Percentiles rank a stretch among this genome's conserved stretches.
These are phyloP conservation scores for Petrolisthes manimaculis DNA, from an alignment of 2,888 invertebrate genomes.

Conservation along the genomic window DNA sequence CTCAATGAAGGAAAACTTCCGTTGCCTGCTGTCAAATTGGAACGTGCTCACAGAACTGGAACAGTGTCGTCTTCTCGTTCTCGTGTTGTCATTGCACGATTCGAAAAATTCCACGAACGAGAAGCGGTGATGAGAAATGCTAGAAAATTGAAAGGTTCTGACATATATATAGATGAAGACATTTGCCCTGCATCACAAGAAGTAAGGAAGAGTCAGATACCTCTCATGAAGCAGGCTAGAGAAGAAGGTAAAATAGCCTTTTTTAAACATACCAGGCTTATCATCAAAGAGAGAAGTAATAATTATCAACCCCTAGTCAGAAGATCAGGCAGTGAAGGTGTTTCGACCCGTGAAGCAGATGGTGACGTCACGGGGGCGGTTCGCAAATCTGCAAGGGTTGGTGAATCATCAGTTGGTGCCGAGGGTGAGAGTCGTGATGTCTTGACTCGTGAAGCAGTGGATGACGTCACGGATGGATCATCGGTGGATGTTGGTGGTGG, in stretches of 20 bases:
- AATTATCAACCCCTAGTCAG: not conserved
- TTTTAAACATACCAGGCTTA: too few species aligned
- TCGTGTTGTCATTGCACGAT: not conserved
- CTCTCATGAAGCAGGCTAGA: not conserved
- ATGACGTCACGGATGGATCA: not conserved
- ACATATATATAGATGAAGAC: slow-evolving; percentile 4
- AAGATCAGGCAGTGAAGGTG: not conserved
- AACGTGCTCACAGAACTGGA: too few species aligned
- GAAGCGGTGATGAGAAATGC: not conserved
- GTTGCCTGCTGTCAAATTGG: too few species aligned
- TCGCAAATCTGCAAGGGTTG: not conserved
- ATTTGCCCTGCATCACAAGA: not conserved
- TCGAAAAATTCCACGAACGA: not conserved
- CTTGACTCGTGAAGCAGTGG: too few species aligned
- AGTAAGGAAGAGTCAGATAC: not conserved
- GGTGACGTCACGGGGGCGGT: not conserved
- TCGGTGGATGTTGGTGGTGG: too few species aligned
- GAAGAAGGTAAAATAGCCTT: not conserved
- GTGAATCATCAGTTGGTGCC: slow-evolving; percentile 4
- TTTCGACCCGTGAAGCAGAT: not conserved
- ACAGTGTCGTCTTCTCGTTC: not conserved
- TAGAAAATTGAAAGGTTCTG: not conserved
- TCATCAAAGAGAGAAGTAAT: not conserved
- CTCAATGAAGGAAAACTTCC: too few species aligned
- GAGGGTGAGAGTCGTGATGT: not conserved